These are phyloP conservation scores for Pomatostomus ruficeps DNA, from an alignment of 2,113 vertebrate genomes.

Conservation along the genomic window DNA sequence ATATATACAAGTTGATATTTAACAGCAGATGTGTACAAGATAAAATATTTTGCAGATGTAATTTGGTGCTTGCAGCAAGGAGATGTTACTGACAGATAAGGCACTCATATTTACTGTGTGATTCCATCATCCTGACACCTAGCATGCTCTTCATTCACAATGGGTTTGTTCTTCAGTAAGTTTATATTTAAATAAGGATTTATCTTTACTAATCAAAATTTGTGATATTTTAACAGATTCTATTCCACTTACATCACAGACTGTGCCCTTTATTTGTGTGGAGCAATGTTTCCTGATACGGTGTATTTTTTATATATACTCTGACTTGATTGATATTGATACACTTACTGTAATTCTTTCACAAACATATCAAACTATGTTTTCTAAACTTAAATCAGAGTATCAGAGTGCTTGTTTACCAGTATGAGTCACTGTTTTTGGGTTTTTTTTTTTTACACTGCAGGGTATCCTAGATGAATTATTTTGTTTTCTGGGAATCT, in stretches of 20 bases:
- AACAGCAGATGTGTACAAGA: background rate
- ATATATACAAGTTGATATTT: no score
- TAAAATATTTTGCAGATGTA: background rate
- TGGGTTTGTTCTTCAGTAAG: rapidly evolving
- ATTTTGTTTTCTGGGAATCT: background rate
- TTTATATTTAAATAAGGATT: background rate
- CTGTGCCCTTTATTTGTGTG: background rate
- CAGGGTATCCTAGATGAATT: background rate
- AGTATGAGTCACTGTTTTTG: background rate
- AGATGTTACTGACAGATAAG: background rate
- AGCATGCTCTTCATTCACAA: background rate
- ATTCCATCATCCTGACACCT: background rate
- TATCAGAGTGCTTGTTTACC: background rate
- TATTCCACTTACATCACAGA: background rate
- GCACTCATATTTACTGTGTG: background rate
- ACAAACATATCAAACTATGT: background rate
- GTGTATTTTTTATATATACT: background rate
- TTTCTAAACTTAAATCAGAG: background rate
- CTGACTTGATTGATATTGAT: background rate
- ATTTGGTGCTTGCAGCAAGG: background rate
- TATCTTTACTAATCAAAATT: background rate
- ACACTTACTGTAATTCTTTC: background rate
- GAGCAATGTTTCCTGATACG: background rate
- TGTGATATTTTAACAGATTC: background rate
- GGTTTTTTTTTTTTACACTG: background rate